Base-by-base conservation (phyloP, 2,113 vertebrate genomes). In the Nestor notabilis region DNA sequence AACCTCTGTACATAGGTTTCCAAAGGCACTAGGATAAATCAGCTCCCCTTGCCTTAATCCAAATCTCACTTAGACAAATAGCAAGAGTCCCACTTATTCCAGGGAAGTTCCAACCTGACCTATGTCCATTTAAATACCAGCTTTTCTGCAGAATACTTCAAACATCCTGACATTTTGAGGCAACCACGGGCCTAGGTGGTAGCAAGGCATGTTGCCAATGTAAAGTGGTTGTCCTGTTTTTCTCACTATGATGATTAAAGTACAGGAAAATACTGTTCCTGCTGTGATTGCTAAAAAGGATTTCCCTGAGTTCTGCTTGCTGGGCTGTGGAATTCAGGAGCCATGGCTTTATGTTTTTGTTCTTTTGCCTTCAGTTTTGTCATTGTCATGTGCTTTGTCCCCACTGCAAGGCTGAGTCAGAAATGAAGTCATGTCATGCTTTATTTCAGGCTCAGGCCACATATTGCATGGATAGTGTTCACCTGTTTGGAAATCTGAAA, bases 221-320 rank as follows among this genome's bases (percentile, higher is more conserved):
- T 49, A 46, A 72, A 89, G n/a, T 50, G 31, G 8, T 83, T 92
- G 82, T 72, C 78, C 85, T 49, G 43, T 53, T 93, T 93, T 93
- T 88, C 75, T 56, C 79, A 72, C 13, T 68, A 46, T 44, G 13
- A 17, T 69, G 53, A 58, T 55, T 50, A 52, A 82, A 92, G 37
- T 47, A 33, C 29, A 58, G n/a, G 52, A 68, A 80, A 89, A 65
- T 86, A 65, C 10, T 65, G 46, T 7, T 77, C 75, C 68, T 70
- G 43, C 64, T 90, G 49, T 17, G 46, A 61, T 23, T 66, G 46
- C 14, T 63, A 21, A 53, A 91, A 92, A 72, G 82, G 53, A 88
- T 95, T 96, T 93, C 82, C 75, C 37, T 70, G 27, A 77, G 46
- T 83, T 93, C 37, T 90, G 37, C 71, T 80, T 91, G 46, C 50